Evolutionary conservation across 2,888 invertebrate species (phyloP), one percentile per base, ranked within the genome.

Genomic region (Noctua fimbriata): DNA sequence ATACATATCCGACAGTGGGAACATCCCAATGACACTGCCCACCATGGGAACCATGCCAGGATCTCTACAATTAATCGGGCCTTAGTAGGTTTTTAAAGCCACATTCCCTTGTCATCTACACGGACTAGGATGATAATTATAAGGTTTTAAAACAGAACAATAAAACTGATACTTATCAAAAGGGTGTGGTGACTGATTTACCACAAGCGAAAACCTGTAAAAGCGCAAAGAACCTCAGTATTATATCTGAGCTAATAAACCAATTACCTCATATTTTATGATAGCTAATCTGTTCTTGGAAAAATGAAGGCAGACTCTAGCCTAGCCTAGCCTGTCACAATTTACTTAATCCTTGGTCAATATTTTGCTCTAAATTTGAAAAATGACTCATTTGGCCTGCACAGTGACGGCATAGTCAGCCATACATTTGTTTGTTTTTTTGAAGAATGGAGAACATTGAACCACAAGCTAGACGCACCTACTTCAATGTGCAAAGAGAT

Each of bases 261-360:
- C 58, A 24, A 58, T 70, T 28, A 73, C 69, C 24, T 81, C 32
- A 21, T 44, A 58, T 14, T 86, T 74, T 60, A 86, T 65, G 6
- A 55, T 21, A 18, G 6, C 58, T 69, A 18, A 69, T 0, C 28
- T 21, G 9, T 78, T 86, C 79, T 65, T 32, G 28, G 84, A 70
- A 76, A 75, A 74, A 47, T 10, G 32, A 2, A 36, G n/a, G 9
- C 47, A 1, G 18, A 7, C 28, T 28, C 63, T 21, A 65, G 21
- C 1, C 44, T 21, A 65, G 21, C 1, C 44, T 28, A 24, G 16
- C n/a, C 12, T 41, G 36, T 18, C 32, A 36, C 9, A 65, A 55
- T 47, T 55, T 32, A 41, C 12, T 4, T 47, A 86, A 16, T 14
- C 41, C 6, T 1, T 36, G 18, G 65, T 69, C 69, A 84, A 84